Evolutionary conservation across 1,140 invertebrate genomes (phyloP), one percentile per base, ranked within the genome.

Genomic region (Ylistrum balloti): DNA sequence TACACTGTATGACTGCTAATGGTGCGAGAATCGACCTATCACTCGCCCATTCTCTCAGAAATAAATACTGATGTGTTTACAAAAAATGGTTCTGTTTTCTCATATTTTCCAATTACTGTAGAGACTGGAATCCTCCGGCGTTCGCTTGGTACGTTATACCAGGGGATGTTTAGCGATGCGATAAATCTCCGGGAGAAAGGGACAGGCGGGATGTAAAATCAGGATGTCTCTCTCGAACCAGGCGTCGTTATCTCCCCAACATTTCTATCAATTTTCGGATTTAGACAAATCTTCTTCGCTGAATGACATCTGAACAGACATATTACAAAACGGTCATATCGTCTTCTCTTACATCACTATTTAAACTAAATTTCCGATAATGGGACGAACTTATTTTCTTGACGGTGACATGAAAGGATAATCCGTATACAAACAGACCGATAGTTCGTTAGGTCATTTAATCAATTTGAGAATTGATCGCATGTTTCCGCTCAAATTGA

Each of bases 11-110:
- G 56, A 74, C 17, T 28, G 56, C 3, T 74, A 28, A 74, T 56
- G 17, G 7, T 17, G 9, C 41, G 10, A 28, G 17, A n/a, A 74
- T 5, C 0, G 56, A 74, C 56, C 22, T 17, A 74, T 74, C 5
- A 74, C 56, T 74, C 56, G 56, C 22, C 13, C 45, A 20, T 56
- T 56, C 2, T 17, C 45, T 56, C 22, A 28, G 28, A 74, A 74
- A 74, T 74, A 74, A 74, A 74, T 74, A 74, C 28, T 28, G 56
- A 28, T 74, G 56, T n/a, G 56, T 28, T 74, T 74, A 74, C 56
- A 28, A 74, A 28, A 28, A 74, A 28, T 74, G 7, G 22, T 74
- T 74, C 28, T 74, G 22, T n/a, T 74, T 74, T 74, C 56, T 1
- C 56, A 74, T 74, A n/a, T 74, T 28, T 74, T 74, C 56, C 56